Percentiles rank a stretch among this genome's conserved stretches.
These are phyloP conservation scores for Drosophila pseudoobscura DNA, from an alignment of 1,140 invertebrate genomes.

Conservation along the genomic window DNA sequence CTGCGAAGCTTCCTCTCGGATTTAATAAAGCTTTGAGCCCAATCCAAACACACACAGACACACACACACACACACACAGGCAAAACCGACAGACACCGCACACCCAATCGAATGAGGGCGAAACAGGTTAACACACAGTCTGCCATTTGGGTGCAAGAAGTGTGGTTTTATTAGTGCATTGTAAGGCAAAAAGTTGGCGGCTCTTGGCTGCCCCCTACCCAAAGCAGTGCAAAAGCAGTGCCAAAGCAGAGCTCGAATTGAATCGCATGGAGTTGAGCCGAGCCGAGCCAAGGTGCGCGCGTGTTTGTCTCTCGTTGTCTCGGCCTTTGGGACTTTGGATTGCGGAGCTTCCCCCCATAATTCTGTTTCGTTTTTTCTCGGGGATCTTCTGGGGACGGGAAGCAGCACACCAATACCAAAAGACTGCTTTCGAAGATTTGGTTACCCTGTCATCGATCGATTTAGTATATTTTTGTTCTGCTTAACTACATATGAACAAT, in stretches of 20 bases:
- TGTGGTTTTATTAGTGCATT: conserved; percentile 56
- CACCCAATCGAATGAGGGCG: conserved; percentile 18
- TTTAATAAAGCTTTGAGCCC: too few relatives aligned
- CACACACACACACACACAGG: too few relatives aligned
- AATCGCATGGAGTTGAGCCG: too few relatives aligned
- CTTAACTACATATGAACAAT: too few relatives aligned
- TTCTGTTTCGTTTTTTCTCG: conserved; percentile 40
- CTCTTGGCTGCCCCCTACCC: conserved; percentile 3
- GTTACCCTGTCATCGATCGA: too few relatives aligned
- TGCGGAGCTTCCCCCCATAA: conserved; percentile 74
- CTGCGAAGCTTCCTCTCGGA: too few relatives aligned
- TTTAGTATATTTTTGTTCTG: too few relatives aligned
- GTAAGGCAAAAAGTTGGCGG: conserved; percentile 34
- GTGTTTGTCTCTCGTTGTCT: conserved; percentile 66
- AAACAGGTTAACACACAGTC: conserved; percentile 53
- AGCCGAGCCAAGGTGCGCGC: conserved; percentile 32
- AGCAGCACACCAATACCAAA: background rate
- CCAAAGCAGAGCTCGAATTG: too few relatives aligned
- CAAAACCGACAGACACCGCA: too few relatives aligned
- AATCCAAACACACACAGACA: too few relatives aligned
- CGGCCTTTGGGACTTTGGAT: conserved; percentile 41
- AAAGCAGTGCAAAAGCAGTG: background rate
- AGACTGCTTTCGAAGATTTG: too few relatives aligned
- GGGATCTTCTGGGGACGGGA: conserved; percentile 17
- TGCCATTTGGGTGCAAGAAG: conserved; percentile 31